phyloP scores from a whole-genome alignment of 2,888 invertebrate genomes.

The Pachymerium ferrugineum region DNA sequence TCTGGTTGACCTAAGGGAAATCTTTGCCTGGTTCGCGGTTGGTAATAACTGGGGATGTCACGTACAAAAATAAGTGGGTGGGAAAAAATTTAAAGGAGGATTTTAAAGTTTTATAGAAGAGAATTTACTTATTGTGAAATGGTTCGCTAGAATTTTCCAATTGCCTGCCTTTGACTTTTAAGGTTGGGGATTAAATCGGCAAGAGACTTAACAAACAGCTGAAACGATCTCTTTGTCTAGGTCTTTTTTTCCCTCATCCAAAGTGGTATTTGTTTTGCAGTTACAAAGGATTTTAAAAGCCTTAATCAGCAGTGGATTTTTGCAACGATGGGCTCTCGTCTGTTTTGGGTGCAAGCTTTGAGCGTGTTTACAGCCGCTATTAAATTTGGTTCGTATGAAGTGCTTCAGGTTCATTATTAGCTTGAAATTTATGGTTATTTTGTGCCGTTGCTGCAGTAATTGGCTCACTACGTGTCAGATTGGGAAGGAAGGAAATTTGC shows the following conservation, averaged over 20 bases:
- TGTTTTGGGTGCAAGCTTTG: background rate
- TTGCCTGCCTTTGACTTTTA: conserved; percentile 4
- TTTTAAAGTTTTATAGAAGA: background rate
- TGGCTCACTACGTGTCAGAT: conserved; percentile 18
- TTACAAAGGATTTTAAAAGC: conserved; percentile 6
- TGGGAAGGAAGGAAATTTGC: background rate
- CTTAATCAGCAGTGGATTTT: conserved; percentile 6
- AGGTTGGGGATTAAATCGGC: conserved; percentile 11
- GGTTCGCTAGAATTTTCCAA: conserved; percentile 4
- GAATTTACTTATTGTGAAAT: background rate
- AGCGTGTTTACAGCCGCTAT: conserved; percentile 15
- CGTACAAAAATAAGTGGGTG: background rate
- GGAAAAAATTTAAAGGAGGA: background rate
- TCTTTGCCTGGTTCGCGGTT: background rate
- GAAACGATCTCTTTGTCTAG: conserved; percentile 12
- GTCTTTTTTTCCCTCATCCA: background rate
- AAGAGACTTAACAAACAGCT: conserved; percentile 12
- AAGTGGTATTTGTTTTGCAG: conserved; percentile 1
- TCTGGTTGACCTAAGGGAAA: background rate
- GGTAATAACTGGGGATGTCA: background rate
- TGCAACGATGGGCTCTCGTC: background rate
- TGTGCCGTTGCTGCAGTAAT: conserved; percentile 17
- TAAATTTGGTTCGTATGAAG: conserved; percentile 11
- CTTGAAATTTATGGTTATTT: background rate
- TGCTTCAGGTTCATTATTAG: conserved; percentile 6